These are phyloP conservation scores for Ernsta delagoae DNA, from an alignment of 2,888 invertebrate species.

Conservation along the genomic window DNA sequence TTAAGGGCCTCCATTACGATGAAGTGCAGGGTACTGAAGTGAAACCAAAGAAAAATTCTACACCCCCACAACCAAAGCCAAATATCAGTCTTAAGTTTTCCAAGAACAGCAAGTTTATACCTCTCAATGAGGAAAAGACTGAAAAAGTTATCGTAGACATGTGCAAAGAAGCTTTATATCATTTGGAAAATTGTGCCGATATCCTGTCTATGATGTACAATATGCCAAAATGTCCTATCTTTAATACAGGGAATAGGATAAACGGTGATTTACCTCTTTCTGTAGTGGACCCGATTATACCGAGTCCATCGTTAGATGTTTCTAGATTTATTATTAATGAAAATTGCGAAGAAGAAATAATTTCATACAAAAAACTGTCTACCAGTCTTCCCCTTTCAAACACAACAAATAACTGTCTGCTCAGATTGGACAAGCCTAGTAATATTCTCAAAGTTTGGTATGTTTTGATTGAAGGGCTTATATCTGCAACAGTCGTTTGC, in stretches of 20 bases:
- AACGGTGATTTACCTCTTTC: slow-evolving; percentile 91
- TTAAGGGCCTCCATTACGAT: slow-evolving; percentile 88
- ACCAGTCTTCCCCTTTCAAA: slow-evolving; percentile 79
- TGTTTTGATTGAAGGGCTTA: slow-evolving; percentile 93
- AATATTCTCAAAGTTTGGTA: slow-evolving; percentile 96
- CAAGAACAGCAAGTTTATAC: slow-evolving; percentile 79
- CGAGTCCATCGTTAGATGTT: slow-evolving; percentile 88
- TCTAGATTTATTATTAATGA: slow-evolving; percentile 88
- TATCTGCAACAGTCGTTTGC: slow-evolving; percentile 92
- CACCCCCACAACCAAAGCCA: slow-evolving; percentile 65
- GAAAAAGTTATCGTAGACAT: slow-evolving; percentile 84
- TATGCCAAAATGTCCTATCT: slow-evolving; percentile 97
- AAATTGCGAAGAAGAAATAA: slow-evolving; percentile 87
- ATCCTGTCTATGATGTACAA: slow-evolving; percentile 96
- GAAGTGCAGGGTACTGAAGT: slow-evolving; percentile 79
- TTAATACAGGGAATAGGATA: slow-evolving; percentile 94
- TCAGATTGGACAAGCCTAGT: slow-evolving; percentile 90
- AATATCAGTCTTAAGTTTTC: slow-evolving; percentile 74
- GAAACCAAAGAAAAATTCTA: slow-evolving; percentile 65
- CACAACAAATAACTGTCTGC: slow-evolving; percentile 82
- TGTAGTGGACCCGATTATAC: slow-evolving; percentile 93
- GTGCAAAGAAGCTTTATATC: slow-evolving; percentile 92
- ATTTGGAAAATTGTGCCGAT: slow-evolving; percentile 93
- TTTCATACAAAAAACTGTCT: slow-evolving; percentile 86
- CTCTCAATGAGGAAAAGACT: slow-evolving; percentile 75